phyloP scores from a whole-genome alignment of 2,113 vertebrate genomes.

The Atlantisia rogersi region DNA sequence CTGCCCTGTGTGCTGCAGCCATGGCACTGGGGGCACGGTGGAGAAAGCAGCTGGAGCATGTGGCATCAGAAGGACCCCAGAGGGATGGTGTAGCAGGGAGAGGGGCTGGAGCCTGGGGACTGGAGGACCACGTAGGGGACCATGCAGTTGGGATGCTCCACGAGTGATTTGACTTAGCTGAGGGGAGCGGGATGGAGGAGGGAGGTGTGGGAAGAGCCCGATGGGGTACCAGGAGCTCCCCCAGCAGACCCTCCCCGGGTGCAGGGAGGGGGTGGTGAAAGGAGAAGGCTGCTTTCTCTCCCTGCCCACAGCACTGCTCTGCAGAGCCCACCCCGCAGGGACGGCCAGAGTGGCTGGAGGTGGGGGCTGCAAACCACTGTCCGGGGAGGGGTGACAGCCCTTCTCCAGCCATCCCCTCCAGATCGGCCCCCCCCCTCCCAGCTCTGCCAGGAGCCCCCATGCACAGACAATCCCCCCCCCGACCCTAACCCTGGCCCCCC shows the following conservation, averaged over 20 bases:
- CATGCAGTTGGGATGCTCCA: background rate
- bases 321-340: background rate
- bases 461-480: fast-evolving
- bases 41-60: background rate
- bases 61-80: fast-evolving
- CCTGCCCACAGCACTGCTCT: background rate
- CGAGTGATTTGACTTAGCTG: background rate
- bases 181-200: background rate
- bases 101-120: background rate
- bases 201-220: background rate
- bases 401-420: background rate
- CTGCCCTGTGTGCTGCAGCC: background rate
- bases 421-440: background rate
- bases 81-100: background rate
- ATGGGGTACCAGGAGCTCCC: background rate
- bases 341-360: background rate
- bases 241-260: background rate
- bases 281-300: background rate
- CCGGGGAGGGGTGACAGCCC: background rate
- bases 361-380: background rate
- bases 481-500: background rate
- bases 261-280: background rate
- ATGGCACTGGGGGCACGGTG: fast-evolving
- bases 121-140: background rate
- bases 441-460: background rate